These are phyloP conservation scores for Heteropelma amictum DNA, from an alignment of 2,888 invertebrate genomes.

Conservation along the genomic window DNA sequence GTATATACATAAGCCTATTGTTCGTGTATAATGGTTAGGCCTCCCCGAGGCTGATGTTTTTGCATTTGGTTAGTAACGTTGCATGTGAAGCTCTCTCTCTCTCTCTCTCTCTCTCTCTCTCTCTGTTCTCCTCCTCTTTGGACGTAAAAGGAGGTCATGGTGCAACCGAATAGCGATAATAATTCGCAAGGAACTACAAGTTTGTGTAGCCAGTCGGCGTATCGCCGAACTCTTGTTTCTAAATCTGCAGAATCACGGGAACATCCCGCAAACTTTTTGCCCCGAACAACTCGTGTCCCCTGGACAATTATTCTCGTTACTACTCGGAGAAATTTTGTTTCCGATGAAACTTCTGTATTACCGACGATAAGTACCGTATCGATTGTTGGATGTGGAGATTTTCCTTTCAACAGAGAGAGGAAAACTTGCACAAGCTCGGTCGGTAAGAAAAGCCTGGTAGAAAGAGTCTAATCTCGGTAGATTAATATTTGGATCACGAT, in stretches of 20 bases:
- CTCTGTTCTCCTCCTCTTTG: constrained; percentile 26
- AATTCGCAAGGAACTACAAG: constrained; percentile 70
- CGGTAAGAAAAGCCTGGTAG: background rate
- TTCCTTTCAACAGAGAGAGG: too few relatives aligned
- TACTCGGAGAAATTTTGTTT: too few relatives aligned
- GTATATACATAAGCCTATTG: constrained; percentile 37
- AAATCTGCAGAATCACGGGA: constrained; percentile 50
- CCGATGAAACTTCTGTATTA: background rate
- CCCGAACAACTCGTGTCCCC: constrained; percentile 7
- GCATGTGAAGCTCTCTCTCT: constrained; percentile 64
- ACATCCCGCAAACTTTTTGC: constrained; percentile 10
- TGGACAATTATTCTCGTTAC: background rate
- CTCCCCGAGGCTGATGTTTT: constrained; percentile 73
- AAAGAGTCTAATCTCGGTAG: too few relatives aligned
- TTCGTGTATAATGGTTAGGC: constrained; percentile 46
- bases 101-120: constrained; percentile 14
- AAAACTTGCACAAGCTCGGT: background rate
- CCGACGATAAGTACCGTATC: constrained; percentile 1
- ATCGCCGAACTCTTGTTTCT: constrained; percentile 58
- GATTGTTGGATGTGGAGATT: constrained; percentile 8
- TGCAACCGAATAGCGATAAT: constrained; percentile 76
- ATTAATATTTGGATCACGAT: too few relatives aligned
- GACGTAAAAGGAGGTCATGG: constrained; percentile 75
- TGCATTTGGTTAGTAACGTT: constrained; percentile 72
- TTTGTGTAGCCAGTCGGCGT: constrained; percentile 60